phyloP scores from a whole-genome alignment of 2,888 invertebrate species.

The Teinopalpus imperialis region DNA sequence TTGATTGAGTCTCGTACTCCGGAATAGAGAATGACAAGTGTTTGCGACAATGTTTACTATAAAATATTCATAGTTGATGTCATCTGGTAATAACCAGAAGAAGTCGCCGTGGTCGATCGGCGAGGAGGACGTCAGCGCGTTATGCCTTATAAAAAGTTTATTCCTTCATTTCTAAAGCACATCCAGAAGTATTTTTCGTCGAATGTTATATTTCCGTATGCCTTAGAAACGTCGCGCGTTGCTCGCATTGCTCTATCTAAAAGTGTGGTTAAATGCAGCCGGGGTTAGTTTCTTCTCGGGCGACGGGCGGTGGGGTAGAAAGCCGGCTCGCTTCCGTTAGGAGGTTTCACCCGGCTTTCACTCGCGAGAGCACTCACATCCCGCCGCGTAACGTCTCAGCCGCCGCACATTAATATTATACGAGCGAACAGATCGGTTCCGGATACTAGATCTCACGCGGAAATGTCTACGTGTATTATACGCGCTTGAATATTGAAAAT shows the following conservation, averaged over 20 bases:
- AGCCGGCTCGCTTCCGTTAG: conserved; percentile 71
- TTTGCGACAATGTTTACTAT: too few species aligned
- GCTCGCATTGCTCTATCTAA: conserved; percentile 27
- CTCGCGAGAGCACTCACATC: conserved; percentile 46
- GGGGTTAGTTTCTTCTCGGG: conserved; percentile 61
- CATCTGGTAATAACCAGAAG: too few species aligned
- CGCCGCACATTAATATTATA: conserved; percentile 49
- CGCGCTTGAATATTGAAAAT: too few species aligned
- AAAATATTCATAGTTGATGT: too few species aligned
- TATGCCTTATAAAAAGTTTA: too few species aligned
- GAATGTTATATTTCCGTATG: too few species aligned
- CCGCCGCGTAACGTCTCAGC: conserved; percentile 48
- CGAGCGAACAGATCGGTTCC: conserved; percentile 43
- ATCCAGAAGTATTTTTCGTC: too few species aligned
- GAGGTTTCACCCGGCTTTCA: conserved; percentile 77
- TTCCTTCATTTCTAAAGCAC: too few species aligned
- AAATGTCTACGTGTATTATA: conserved; percentile 15
- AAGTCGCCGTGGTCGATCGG: too few species aligned
- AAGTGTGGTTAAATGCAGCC: conserved; percentile 37
- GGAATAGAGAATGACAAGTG: too few species aligned
- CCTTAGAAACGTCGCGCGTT: background rate
- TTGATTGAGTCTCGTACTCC: too few species aligned
- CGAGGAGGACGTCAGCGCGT: too few species aligned
- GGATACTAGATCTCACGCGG: conserved; percentile 32
- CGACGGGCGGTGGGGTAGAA: conserved; percentile 71